phyloP scores from a whole-genome alignment of 2,797 vertebrate genomes.

The Hapalemur alaotrensis region DNA sequence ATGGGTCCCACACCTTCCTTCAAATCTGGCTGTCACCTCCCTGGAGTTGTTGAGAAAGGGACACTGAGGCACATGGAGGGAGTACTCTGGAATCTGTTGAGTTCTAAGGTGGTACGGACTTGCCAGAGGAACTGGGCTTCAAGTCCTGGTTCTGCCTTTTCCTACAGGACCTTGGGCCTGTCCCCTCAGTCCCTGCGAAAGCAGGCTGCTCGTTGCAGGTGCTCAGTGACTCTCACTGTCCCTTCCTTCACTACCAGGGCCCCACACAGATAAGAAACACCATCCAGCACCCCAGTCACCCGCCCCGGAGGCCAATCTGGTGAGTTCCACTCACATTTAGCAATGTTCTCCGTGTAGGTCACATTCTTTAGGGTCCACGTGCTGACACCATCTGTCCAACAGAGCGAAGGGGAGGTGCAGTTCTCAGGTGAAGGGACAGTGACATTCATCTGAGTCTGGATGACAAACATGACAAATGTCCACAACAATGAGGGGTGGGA shows the following conservation, averaged over 20 bases:
- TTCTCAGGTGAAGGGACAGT: conserved; percentile 84
- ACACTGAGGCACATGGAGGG: fast-evolving
- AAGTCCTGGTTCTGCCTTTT: background rate
- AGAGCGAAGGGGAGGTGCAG: conserved; percentile 85
- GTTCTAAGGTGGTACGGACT: background rate
- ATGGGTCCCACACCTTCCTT: background rate
- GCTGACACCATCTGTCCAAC: conserved; percentile 85
- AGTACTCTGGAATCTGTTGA: background rate
- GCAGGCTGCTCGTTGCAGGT: fast-evolving
- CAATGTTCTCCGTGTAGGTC: conserved; percentile 80
- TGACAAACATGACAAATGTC: conserved; percentile 53
- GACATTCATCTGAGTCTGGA: conserved; percentile 84
- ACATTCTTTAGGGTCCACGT: conserved; percentile 88
- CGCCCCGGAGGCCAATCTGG: fast-evolving
- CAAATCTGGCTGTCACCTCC: background rate
- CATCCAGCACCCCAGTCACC: background rate
- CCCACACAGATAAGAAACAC: background rate
- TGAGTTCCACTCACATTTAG: conserved; percentile 90
- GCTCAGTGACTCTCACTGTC: background rate
- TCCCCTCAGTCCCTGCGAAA: background rate
- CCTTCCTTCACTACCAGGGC: background rate
- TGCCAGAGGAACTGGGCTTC: background rate
- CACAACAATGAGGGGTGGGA: too few species aligned
- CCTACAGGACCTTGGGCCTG: background rate
- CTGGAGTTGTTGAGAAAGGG: background rate